phyloP scores from a whole-genome alignment of 2,113 vertebrate genomes.

The Atractosteus spatula region DNA sequence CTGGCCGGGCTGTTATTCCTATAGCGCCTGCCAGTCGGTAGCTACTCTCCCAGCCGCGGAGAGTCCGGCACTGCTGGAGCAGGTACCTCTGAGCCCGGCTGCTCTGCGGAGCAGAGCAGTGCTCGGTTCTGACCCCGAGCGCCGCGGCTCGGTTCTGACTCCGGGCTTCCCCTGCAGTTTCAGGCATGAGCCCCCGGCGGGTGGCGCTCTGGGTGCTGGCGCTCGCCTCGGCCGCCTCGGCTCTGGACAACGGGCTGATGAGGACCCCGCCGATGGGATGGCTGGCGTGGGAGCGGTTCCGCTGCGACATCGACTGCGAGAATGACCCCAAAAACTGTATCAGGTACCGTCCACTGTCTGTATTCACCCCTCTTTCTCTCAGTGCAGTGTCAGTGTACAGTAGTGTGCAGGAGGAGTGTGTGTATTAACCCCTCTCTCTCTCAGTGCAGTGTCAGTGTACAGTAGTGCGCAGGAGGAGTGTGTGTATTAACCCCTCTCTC shows the following conservation, averaged over 20 bases:
- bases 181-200: conserved; percentile 21
- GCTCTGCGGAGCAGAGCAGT: too few relatives aligned
- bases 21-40: too few relatives aligned
- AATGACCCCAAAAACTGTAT: conserved; percentile 85
- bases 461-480: too few relatives aligned
- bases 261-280: conserved; percentile 89
- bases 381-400: background rate
- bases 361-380: background rate
- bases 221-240: conserved; percentile 38
- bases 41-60: too few relatives aligned
- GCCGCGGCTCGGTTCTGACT: too few relatives aligned
- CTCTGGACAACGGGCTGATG: conserved; percentile 84
- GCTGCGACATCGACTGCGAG: conserved; percentile 81
- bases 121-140: too few relatives aligned
- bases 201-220: conserved; percentile 34
- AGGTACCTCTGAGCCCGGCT: too few relatives aligned
- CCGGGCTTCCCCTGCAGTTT: background rate
- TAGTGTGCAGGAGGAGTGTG: too few relatives aligned
- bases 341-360: conserved; percentile 56
- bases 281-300: conserved; percentile 90
- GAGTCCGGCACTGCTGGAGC: too few relatives aligned
- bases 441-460: background rate
- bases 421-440: too few relatives aligned
- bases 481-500: too few relatives aligned
- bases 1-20: too few relatives aligned